Evolutionary conservation across 2,797 vertebrate genomes (phyloP).

Genomic region (Spinus olivaceus): DNA sequence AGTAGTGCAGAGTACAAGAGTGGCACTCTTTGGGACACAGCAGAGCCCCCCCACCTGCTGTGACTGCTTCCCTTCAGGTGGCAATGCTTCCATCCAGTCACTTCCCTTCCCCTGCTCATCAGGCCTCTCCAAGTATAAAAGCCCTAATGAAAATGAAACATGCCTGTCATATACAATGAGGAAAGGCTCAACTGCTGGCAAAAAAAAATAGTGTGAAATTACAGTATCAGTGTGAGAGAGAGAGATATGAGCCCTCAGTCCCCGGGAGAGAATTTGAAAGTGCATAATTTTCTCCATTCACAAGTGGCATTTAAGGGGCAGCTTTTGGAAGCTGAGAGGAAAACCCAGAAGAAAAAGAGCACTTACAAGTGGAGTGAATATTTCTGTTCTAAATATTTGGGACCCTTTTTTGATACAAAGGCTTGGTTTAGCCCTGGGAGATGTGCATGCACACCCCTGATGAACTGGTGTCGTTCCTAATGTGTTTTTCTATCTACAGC

Average conservation of each 20-base stretch:
- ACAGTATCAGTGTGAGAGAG: slow-evolving; percentile 18
- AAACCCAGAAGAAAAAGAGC: neutral
- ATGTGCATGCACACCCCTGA: neutral
- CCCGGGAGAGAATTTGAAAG: slow-evolving; percentile 32
- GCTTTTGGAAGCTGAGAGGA: neutral
- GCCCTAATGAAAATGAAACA: slow-evolving; percentile 36
- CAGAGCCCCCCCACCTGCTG: neutral
- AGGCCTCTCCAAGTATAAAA: neutral
- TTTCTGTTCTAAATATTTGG: neutral
- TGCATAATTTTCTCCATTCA: neutral
- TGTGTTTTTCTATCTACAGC: neutral
- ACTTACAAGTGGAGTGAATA: neutral
- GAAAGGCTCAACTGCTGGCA: neutral
- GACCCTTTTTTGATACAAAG: neutral
- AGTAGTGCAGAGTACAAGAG: neutral
- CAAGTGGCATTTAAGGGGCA: neutral
- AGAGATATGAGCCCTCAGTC: neutral
- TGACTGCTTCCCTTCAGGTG: neutral
- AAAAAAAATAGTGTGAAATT: slow-evolving; percentile 38
- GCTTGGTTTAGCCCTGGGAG: neutral
- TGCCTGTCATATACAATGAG: neutral
- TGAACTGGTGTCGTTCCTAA: neutral
- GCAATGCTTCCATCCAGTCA: neutral
- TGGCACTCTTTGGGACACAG: neutral
- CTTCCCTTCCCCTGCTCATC: neutral